Conservation (phyloP, 2,113 vertebrate species). For the Corvus hawaiiensis region DNA sequence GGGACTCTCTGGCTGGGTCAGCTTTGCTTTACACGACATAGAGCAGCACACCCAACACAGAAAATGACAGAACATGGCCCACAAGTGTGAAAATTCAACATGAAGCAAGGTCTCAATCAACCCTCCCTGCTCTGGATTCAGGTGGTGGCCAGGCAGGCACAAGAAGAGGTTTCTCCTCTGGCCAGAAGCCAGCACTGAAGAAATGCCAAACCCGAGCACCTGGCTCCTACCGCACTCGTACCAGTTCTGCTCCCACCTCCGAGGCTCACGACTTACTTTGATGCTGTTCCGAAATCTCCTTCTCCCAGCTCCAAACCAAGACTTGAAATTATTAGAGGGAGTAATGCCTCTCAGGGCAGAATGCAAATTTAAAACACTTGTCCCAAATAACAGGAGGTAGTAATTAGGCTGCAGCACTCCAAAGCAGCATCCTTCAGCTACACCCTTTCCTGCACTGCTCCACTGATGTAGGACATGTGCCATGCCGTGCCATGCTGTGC, state of each 20-base stretch:
- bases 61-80: background rate
- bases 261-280: background rate
- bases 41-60: background rate
- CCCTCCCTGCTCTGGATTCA: background rate
- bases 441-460: background rate
- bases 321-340: conserved; percentile 7
- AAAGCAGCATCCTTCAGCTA: conserved; percentile 9
- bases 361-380: conserved; percentile 50
- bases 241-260: background rate
- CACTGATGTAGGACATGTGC: background rate
- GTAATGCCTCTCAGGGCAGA: conserved; percentile 10
- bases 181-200: background rate
- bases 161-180: background rate
- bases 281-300: background rate
- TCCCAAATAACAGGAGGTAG: conserved; percentile 47
- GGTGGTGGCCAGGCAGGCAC: background rate
- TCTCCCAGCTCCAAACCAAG: conserved; percentile 22
- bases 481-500: background rate
- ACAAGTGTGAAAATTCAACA: background rate
- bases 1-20: background rate
- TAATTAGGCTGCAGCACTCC: conserved; percentile 39
- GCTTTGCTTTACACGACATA: background rate
- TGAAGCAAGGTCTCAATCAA: background rate
- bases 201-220: background rate
- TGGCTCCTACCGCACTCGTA: rapidly evolving